Evolutionary conservation across 1,140 invertebrate genomes (phyloP), one percentile per base, ranked within the genome.

Genomic region (Oreohelix idahoensis): DNA sequence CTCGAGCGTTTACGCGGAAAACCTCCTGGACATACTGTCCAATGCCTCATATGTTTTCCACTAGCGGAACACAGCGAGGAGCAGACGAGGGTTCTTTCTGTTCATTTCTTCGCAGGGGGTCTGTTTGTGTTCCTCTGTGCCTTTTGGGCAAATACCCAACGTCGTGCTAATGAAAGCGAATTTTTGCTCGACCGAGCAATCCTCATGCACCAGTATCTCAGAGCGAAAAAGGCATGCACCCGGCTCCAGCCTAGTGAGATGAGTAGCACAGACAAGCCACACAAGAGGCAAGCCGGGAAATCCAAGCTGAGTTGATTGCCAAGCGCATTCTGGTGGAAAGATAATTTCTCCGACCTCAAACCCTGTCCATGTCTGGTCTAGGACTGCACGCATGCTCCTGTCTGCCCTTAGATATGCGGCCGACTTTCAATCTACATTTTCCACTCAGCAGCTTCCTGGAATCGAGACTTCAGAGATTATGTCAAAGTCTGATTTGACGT

Each of bases 401-500:
- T 53, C 42, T 51, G 36, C 2, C 73, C 42, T 36, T 2, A 38
- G 13, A 38, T 49, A 35, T 38, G 36, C 75, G 23, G 13, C 49
- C 32, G 45, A 53, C 75, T 77, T 45, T 53, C 75, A 53, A 49
- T 77, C 75, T 77, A 49, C 51, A 29, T 77, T 58, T 77, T 58
- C 51, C 75, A 36, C 2, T 49, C 45, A 29, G 23, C 42, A 17
- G 29, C 8, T 77, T 49, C 42, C 75, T 53, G 51, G 75, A 29
- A 77, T 4, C 51, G 75, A 36, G 32, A 53, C 45, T 49, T 49
- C 36, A 58, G 49, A 77, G 75, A 77, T 77, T 77, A 36, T 77
- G 75, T 77, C 75, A 77, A 77, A 53, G 36, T 51, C 75, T 77
- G 75, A 77, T 77, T 77, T 77, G 75, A 77, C 75, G 75, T 77